These are phyloP conservation scores for Ryuthela nishihirai DNA, from an alignment of 2,888 invertebrate genomes.

Conservation along the genomic window DNA sequence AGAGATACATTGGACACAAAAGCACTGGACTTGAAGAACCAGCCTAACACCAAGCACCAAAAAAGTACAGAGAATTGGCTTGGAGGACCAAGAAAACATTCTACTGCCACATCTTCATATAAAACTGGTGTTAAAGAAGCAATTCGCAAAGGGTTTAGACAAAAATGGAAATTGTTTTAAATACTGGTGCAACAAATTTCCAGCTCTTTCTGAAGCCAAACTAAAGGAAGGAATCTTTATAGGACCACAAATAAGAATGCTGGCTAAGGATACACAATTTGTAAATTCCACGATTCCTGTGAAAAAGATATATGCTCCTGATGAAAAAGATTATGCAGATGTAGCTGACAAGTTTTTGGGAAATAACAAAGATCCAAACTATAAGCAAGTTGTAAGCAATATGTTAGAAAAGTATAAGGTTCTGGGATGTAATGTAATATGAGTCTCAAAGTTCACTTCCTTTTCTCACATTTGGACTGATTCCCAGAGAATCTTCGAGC, in stretches of 20 bases:
- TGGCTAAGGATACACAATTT: conserved; percentile 32
- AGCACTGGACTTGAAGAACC: no score
- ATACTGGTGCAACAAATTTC: conserved; percentile 20
- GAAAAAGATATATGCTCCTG: no score
- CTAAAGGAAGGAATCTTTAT: conserved; percentile 15
- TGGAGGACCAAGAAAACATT: conserved; percentile 26
- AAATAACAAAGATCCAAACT: conserved; percentile 11
- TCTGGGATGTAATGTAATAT: conserved; percentile 45
- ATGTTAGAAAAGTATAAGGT: conserved; percentile 17
- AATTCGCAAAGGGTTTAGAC: conserved; percentile 24
- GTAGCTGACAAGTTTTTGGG: not conserved
- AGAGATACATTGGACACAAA: no score
- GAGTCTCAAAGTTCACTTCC: conserved; percentile 10
- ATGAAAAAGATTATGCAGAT: no score
- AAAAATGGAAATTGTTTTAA: conserved; percentile 36
- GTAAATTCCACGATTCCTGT: conserved; percentile 15
- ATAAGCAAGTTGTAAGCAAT: conserved; percentile 9
- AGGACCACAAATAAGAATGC: conserved; percentile 21
- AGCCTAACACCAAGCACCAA: no score
- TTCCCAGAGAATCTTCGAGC: conserved; percentile 15
- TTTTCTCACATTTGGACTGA: conserved; percentile 1
- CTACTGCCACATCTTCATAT: conserved; percentile 43
- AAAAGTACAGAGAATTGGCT: no score
- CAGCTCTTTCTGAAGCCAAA: conserved; percentile 4
- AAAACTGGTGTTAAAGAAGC: conserved; percentile 45